Evolutionary conservation across 2,113 vertebrate species (phyloP), one percentile per base, ranked within the genome.

Genomic region (Pterocles gutturalis): DNA sequence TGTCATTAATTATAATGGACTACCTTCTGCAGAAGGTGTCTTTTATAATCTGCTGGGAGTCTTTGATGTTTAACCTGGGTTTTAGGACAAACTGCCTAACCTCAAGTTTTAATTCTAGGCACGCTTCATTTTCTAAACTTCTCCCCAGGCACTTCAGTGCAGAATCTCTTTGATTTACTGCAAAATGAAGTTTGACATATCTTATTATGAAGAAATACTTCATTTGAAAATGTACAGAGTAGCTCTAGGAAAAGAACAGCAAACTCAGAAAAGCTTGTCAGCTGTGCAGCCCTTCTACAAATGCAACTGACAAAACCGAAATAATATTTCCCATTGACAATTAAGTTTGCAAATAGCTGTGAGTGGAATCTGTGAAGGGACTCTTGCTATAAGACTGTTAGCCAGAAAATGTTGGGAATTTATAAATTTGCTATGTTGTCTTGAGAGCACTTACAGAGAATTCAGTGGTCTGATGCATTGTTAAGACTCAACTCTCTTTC

Each of bases 111-210:
- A 55, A 94, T 94, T 97, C 86, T 34, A 94, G 43, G 34, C 80
- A 97, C 2, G 10, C 38, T 89, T 95, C 82, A 73, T 91, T 91
- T 95, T 96, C 92, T 57, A 70, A 89, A 91, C 6, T 72, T 90
- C 48, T 97, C 55, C 85, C 33, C 36, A 85, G 92, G 67, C 71
- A 84, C 22, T 94, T 95, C 61, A 66, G 60, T 25, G 36, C 46
- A 41, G 73, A 89, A 93, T 93, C 49, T 92, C 57, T 96, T 96
- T 34, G 60, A 86, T 92, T 92, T 70, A 93, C 65, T 92, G 38
- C 48, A 94, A 95, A 98, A 94, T 72, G 67, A 85, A 96, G 80
- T 94, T 93, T 97, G 92, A 96, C 75, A 94, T 58, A 91, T 51
- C 89, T 94, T 82, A 93, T 95, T 92, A 95, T 58, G 73, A 96